A percentile compares a stretch with the other conserved stretches of the same genome.
Evolutionary conservation across 2,113 vertebrate genomes (phyloP).

Genomic region (Heterochromis multidens): DNA sequence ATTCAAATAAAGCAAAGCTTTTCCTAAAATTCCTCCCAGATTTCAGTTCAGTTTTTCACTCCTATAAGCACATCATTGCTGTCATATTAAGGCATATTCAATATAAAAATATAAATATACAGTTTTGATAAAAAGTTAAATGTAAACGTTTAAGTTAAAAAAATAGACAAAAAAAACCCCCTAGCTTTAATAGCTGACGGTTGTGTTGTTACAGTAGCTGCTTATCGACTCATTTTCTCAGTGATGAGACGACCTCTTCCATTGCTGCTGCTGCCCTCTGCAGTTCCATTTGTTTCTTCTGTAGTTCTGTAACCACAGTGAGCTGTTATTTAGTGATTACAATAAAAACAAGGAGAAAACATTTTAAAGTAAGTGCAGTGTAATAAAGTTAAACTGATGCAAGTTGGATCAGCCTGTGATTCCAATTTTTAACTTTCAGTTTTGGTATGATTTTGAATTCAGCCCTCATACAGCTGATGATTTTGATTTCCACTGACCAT

Average conservation of each 20-base stretch:
- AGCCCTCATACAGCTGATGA: neutral
- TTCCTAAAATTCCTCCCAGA: neutral
- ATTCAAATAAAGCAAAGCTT: neutral
- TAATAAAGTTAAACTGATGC: neutral
- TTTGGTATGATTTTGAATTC: neutral
- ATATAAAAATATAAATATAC: neutral
- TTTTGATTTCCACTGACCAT: neutral
- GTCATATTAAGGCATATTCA: neutral
- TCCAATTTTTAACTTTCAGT: neutral
- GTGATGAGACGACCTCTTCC: neutral
- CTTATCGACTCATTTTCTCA: constrained; percentile 9
- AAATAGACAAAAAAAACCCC: neutral
- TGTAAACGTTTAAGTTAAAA: neutral
- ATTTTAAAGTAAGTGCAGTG: neutral
- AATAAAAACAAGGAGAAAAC: neutral
- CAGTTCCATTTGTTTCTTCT: constrained; percentile 27
- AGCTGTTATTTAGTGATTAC: neutral
- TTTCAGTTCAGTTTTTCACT: neutral
- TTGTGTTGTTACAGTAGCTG: neutral
- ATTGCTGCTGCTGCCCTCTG: constrained; percentile 21
- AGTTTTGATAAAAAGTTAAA: neutral
- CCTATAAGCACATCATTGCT: neutral
- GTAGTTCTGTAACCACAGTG: constrained; percentile 39
- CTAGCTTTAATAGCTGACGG: neutral
- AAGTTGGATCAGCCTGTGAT: neutral